Base-by-base conservation (phyloP, 2,888 invertebrate species). In the Andrena haemorrhoa region DNA sequence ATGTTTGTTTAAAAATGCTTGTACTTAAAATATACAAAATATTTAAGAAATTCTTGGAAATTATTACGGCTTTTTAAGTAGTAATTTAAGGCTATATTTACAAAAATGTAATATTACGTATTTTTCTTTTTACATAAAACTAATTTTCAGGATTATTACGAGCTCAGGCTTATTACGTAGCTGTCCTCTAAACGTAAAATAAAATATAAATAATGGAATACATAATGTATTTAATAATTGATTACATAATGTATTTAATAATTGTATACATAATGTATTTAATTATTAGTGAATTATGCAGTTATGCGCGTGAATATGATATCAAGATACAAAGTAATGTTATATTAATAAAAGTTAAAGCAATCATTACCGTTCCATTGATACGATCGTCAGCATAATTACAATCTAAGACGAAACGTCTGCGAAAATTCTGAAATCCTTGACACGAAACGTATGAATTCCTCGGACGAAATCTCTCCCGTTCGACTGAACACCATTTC, bases 391-490 rank as follows among this genome's bases (percentile, higher is more conserved):
- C 4, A 33, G 20, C 5, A 16, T 31, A 65, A 70, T 83, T 85
- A 89, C 65, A 88, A 69, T 91, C 95, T 94, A 88, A 96, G 95
- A 88, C 95, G 95, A 92, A 96, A 96, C 0, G 95, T 95, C 58
- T 94, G 94, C 12, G 94, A 89, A 90, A 96, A 96, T 88, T 96
- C 96, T 0, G 96, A 95, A 91, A 96, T 95, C 92, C 96, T 95
- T 2, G 95, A 92, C 85, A 96, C 94, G 1, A 96, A 95, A 83
- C 96, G 95, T 83, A 95, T 94, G 90, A 96, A 96, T 93, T 96
- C 96, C 84, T 94, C 93, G 31, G 94, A 90, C 7, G 95, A 95
- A 79, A 96, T 95, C 76, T 94, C 94, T 12, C 95, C 96, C 35
- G 94, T 95, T 76, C 94, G 93, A 89, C 95, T 95, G 53, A 96